These are phyloP conservation scores for Caligus rogercresseyi DNA, from an alignment of 1,140 invertebrate species.

Conservation along the genomic window DNA sequence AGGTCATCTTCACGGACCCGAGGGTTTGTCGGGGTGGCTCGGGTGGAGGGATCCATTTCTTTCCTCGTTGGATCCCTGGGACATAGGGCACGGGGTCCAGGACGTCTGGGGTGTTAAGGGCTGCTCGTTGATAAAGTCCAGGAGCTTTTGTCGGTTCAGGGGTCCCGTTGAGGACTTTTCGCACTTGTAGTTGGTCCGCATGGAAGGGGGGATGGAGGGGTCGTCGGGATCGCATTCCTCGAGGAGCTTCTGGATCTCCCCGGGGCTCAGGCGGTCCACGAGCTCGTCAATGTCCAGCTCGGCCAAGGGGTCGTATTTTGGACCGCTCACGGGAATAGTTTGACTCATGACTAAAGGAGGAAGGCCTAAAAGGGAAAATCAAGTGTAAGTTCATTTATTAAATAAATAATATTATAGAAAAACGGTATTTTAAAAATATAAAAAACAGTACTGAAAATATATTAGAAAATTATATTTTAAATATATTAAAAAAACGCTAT, in stretches of 20 bases:
- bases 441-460: too few relatives aligned
- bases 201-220: conserved; percentile 77
- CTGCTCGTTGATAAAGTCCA: conserved; percentile 95
- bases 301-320: conserved; percentile 32
- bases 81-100: conserved; percentile 85
- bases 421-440: too few relatives aligned
- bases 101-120: conserved; percentile 86
- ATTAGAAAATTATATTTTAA: too few relatives aligned
- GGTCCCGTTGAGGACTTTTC: conserved; percentile 85
- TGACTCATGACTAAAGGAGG: conserved; percentile 1
- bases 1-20: too few relatives aligned
- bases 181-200: conserved; percentile 86
- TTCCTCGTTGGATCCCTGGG: conserved; percentile 66
- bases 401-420: too few relatives aligned
- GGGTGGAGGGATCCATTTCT: conserved; percentile 73
- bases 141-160: conserved; percentile 79
- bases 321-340: neutral
- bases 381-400: too few relatives aligned
- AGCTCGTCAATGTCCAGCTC: conserved; percentile 90
- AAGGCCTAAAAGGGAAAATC: too few relatives aligned
- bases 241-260: conserved; percentile 88
- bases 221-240: conserved; percentile 99
- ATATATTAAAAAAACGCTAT: too few relatives aligned
- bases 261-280: conserved; percentile 75
- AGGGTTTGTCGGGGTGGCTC: too few relatives aligned